Evolutionary conservation across 2,888 invertebrate genomes (phyloP).

Genomic region (Cactoblastis cactorum): DNA sequence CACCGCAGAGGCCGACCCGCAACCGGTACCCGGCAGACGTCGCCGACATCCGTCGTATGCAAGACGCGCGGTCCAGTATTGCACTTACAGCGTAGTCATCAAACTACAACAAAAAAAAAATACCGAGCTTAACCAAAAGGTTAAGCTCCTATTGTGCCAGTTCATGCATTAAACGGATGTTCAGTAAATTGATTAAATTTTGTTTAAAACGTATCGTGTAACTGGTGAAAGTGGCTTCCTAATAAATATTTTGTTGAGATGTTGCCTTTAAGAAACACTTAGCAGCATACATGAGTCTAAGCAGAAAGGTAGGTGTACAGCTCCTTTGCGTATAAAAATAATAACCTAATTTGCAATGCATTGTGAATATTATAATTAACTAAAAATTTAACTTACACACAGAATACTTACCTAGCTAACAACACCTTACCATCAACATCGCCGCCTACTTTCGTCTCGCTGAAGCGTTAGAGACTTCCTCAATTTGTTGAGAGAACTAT

Average conservation of each 20-base stretch:
- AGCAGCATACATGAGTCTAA: slow-evolving; percentile 63
- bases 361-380: no score
- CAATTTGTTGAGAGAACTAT: slow-evolving; percentile 10
- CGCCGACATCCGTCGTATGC: slow-evolving; percentile 18
- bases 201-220: slow-evolving; percentile 34
- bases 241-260: slow-evolving; percentile 56
- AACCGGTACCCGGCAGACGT: slow-evolving; percentile 18
- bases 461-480: slow-evolving; percentile 9
- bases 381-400: neutral
- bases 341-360: neutral
- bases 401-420: no score
- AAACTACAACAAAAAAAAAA: slow-evolving; percentile 16
- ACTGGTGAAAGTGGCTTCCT: slow-evolving; percentile 64
- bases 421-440: neutral
- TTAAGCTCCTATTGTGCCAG: neutral
- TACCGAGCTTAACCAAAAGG: neutral
- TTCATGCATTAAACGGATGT: slow-evolving; percentile 11
- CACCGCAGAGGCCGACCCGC: slow-evolving; percentile 15
- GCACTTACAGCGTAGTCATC: neutral
- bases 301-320: slow-evolving; percentile 62
- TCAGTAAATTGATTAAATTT: neutral
- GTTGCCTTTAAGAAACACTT: slow-evolving; percentile 63
- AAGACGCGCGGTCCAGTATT: slow-evolving; percentile 17
- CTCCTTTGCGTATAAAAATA: neutral
- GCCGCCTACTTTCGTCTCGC: neutral